Conservation (phyloP, 1,140 invertebrate genomes). For the Bombus turneri region DNA sequence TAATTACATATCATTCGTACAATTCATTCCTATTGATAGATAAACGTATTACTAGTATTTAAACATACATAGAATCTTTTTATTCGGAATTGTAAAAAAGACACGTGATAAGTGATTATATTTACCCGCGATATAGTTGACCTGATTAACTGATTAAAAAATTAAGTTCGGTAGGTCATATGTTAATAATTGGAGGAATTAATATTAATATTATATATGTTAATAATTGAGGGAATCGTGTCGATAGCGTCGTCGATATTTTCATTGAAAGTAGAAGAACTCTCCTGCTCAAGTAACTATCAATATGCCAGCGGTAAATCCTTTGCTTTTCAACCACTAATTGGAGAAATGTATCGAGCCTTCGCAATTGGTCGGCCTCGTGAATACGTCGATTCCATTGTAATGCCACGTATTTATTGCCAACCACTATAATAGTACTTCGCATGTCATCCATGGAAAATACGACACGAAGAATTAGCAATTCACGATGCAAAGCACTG, state of each 20-base stretch:
- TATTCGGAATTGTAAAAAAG: neutral
- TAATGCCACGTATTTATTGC: constrained; percentile 6
- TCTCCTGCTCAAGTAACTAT: neutral
- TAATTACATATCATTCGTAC: neutral
- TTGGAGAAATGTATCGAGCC: constrained; percentile 17
- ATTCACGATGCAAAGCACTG: neutral
- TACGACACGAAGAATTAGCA: constrained; percentile 9
- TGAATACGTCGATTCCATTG: constrained; percentile 11
- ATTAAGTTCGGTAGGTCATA: neutral
- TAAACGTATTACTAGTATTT: too few species aligned
- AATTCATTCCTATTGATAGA: too few species aligned
- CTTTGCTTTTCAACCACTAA: neutral
- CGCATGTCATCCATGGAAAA: neutral
- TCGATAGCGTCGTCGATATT: neutral
- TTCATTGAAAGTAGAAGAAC: neutral
- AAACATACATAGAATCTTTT: too few species aligned
- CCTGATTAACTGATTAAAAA: neutral
- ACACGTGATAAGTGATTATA: too few species aligned
- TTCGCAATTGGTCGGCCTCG: neutral
- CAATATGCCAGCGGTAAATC: constrained; percentile 8
- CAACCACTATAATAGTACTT: neutral
- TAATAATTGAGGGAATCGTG: neutral
- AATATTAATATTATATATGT: neutral
- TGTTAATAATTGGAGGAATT: neutral
- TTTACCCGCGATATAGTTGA: too few species aligned